Evolutionary conservation across 2,888 invertebrate species (phyloP).

Genomic region (Mermis nigrescens): DNA sequence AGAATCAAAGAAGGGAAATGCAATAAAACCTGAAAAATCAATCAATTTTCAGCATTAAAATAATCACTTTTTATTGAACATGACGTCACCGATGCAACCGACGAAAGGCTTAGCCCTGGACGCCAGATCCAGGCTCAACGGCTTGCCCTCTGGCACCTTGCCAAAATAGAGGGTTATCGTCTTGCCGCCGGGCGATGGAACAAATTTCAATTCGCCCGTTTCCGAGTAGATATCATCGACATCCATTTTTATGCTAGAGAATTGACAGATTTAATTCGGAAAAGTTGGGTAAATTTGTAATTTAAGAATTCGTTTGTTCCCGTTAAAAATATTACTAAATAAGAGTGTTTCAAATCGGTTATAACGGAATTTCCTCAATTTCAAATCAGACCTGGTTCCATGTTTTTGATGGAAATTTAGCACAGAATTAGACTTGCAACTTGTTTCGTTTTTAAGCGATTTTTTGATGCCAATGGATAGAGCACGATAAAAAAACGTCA

Average conservation of each 20-base stretch:
- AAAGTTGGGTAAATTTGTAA: background rate
- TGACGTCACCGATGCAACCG: slow-evolving; percentile 82
- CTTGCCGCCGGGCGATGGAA: background rate
- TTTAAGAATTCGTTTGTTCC: background rate
- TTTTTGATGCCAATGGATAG: no score
- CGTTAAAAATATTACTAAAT: background rate
- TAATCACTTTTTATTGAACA: slow-evolving; percentile 58
- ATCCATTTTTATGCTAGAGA: slow-evolving; percentile 41
- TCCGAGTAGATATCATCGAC: slow-evolving; percentile 58
- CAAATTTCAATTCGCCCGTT: slow-evolving; percentile 14
- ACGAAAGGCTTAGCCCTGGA: slow-evolving; percentile 42
- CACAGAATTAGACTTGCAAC: no score
- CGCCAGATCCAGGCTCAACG: slow-evolving; percentile 28
- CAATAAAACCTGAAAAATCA: no score
- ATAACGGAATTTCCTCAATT: background rate
- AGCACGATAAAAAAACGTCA: no score
- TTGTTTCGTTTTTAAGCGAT: no score
- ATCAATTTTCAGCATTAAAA: no score
- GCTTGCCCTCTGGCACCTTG: slow-evolving; percentile 50
- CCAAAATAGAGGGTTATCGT: slow-evolving; percentile 51
- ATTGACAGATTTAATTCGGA: background rate
- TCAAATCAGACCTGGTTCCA: background rate
- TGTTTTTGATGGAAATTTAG: no score
- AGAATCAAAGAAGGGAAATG: no score
- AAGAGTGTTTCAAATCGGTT: no score